A percentile compares a stretch with the other conserved stretches of the same genome.
Evolutionary conservation across 2,888 invertebrate genomes (phyloP).

Genomic region (Brassicogethes aeneus): DNA sequence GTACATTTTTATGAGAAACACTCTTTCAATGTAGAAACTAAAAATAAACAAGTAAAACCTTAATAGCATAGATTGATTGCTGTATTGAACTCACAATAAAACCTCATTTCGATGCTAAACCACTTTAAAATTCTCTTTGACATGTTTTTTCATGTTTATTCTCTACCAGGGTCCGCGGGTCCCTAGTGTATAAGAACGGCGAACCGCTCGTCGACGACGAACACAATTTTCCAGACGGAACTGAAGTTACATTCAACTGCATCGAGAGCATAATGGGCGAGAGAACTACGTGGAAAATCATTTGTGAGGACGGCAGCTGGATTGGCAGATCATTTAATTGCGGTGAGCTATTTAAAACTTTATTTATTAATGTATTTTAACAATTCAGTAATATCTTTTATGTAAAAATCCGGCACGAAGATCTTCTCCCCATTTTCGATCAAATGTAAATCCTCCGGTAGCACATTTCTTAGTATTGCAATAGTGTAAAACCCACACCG

Average conservation of each 20-base stretch:
- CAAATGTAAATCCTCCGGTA: background rate
- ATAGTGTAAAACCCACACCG: background rate
- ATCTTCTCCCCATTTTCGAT: background rate
- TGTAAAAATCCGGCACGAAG: background rate
- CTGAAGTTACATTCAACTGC: slow-evolving; percentile 76
- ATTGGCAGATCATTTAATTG: slow-evolving; percentile 72
- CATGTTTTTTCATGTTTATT: slow-evolving; percentile 2
- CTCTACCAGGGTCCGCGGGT: slow-evolving; percentile 66
- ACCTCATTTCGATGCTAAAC: no score
- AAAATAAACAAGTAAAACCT: no score
- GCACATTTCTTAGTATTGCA: background rate
- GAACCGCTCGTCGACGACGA: slow-evolving; percentile 56
- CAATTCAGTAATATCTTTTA: background rate
- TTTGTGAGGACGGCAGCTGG: slow-evolving; percentile 80
- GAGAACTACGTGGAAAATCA: slow-evolving; percentile 75
- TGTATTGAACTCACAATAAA: no score
- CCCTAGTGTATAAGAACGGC: slow-evolving; percentile 65
- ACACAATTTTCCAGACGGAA: slow-evolving; percentile 68
- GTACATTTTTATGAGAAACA: no score
- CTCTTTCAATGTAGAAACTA: no score
- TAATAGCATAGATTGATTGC: no score
- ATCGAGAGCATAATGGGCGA: slow-evolving; percentile 74
- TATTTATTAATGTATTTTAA: background rate
- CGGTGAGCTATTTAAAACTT: slow-evolving; percentile 45
- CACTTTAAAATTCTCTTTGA: no score